Evolutionary conservation across 1,140 invertebrate species (phyloP).

Genomic region (Pseudobourletiella spinata): DNA sequence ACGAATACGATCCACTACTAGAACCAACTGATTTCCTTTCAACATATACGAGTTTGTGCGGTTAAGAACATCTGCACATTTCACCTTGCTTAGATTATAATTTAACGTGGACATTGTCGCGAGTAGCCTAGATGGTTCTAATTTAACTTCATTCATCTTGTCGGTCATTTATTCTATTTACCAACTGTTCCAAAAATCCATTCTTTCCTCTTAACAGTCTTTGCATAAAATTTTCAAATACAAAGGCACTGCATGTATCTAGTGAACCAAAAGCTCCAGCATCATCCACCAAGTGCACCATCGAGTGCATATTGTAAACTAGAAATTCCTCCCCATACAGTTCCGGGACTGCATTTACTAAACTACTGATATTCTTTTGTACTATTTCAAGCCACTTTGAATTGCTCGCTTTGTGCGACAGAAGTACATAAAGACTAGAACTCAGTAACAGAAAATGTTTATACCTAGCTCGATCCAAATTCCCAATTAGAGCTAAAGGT

Average conservation of each 20-base stretch:
- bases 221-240: constrained; percentile 40
- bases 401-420: constrained; percentile 1
- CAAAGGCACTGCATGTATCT: constrained; percentile 38
- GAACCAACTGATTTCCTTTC: too few relatives aligned
- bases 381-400: constrained; percentile 33
- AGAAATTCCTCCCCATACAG: constrained; percentile 38
- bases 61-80: not conserved
- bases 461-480: constrained; percentile 6
- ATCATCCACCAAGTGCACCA: constrained; percentile 41
- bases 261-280: constrained; percentile 37
- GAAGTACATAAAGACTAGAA: constrained; percentile 29
- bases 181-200: constrained; percentile 37
- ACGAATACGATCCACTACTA: not conserved
- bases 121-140: not conserved
- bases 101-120: not conserved
- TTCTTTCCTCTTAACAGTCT: constrained; percentile 34
- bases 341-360: constrained; percentile 36
- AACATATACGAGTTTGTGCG: not conserved
- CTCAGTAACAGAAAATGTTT: constrained; percentile 24
- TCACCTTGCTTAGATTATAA: not conserved
- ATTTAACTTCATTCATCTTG: constrained; percentile 1
- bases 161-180: constrained; percentile 38
- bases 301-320: constrained; percentile 42
- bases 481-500: constrained; percentile 14
- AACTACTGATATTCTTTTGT: constrained; percentile 35